Evolutionary conservation across 2,888 invertebrate genomes (phyloP).

Genomic region (Agriotes lineatus): DNA sequence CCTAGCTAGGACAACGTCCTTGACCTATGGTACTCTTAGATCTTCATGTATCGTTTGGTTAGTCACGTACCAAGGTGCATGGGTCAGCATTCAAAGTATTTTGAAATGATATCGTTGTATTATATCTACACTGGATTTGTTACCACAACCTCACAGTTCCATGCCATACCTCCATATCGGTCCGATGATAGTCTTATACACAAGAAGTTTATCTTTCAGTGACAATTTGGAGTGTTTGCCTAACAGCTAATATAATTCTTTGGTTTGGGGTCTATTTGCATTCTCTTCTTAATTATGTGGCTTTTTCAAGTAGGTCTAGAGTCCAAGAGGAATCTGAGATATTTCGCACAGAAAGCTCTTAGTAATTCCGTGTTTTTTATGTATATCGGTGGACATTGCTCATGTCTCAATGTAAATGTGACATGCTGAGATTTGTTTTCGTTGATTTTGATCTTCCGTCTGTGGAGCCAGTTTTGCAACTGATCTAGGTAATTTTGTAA

Average conservation of each 20-base stretch:
- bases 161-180: slow-evolving; percentile 26
- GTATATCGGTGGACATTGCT: slow-evolving; percentile 27
- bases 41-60: slow-evolving; percentile 11
- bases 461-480: too few relatives aligned
- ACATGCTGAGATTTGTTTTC: slow-evolving; percentile 41
- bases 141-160: slow-evolving; percentile 20
- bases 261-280: background rate
- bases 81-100: slow-evolving; percentile 28
- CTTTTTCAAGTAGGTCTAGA: slow-evolving; percentile 35
- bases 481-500: too few relatives aligned
- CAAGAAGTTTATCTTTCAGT: slow-evolving; percentile 15
- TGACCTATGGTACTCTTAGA: slow-evolving; percentile 1
- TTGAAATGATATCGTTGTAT: slow-evolving; percentile 31
- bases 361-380: slow-evolving; percentile 10
- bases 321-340: slow-evolving; percentile 2
- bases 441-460: slow-evolving; percentile 45
- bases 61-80: slow-evolving; percentile 36
- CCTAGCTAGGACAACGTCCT: background rate
- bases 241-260: slow-evolving; percentile 37
- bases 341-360: too few relatives aligned
- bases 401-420: slow-evolving; percentile 42
- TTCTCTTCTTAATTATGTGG: slow-evolving; percentile 30
- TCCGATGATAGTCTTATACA: slow-evolving; percentile 17
- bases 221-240: too few relatives aligned
- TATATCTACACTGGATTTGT: slow-evolving; percentile 30